Percentiles rank a stretch among this genome's conserved stretches.
Evolutionary conservation across 2,888 invertebrate species (phyloP).

Genomic region (Andrena haemorrhoa): DNA sequence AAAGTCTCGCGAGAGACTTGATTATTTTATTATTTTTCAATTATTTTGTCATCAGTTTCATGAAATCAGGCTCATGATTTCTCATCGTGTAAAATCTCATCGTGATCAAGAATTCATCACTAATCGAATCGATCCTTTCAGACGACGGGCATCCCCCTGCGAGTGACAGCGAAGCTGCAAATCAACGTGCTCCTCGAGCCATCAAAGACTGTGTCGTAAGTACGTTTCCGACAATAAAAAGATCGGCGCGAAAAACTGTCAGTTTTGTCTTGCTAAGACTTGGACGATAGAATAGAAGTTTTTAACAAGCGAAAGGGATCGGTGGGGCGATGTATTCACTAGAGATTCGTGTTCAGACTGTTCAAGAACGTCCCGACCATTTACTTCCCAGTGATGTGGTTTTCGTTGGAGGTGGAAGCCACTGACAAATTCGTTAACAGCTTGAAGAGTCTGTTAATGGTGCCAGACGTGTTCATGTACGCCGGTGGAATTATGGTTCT

Average conservation of each 20-base stretch:
- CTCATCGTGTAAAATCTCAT: too few species aligned
- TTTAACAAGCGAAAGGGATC: neutral
- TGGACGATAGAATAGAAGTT: neutral
- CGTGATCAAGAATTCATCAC: neutral
- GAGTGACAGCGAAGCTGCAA: constrained; percentile 92
- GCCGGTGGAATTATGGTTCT: constrained; percentile 85
- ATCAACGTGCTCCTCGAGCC: constrained; percentile 91
- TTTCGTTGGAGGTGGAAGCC: constrained; percentile 89
- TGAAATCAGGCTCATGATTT: too few species aligned
- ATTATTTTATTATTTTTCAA: too few species aligned
- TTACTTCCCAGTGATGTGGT: constrained; percentile 92
- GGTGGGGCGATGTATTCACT: neutral
- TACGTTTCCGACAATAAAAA: constrained; percentile 65
- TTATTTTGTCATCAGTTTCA: too few species aligned
- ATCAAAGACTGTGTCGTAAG: constrained; percentile 88
- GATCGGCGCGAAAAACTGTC: neutral
- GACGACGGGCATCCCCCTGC: constrained; percentile 91
- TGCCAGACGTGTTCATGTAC: constrained; percentile 86
- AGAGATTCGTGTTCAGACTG: constrained; percentile 85
- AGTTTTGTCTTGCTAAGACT: neutral
- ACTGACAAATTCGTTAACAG: constrained; percentile 87
- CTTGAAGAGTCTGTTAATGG: constrained; percentile 85
- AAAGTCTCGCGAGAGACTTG: too few species aligned
- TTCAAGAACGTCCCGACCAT: constrained; percentile 89
- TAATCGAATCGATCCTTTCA: constrained; percentile 81